These are phyloP conservation scores for Polypedilum pembai DNA, from an alignment of 1,140 invertebrate genomes.

Conservation along the genomic window DNA sequence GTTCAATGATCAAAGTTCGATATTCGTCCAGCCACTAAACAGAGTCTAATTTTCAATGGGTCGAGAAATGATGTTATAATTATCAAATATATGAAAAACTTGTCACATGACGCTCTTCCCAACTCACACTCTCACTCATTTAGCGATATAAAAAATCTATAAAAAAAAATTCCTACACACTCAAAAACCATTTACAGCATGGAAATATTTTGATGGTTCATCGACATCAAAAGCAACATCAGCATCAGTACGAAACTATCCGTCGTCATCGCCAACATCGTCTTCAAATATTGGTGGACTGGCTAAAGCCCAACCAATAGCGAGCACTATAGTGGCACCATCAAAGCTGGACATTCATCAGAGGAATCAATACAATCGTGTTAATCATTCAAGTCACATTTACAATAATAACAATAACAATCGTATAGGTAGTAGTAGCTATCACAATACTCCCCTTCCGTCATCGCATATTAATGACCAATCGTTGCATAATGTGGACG, in stretches of 20 bases:
- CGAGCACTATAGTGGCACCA: constrained; percentile 8
- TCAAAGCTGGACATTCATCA: constrained; percentile 40
- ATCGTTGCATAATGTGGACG: neutral
- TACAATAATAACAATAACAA: constrained; percentile 31
- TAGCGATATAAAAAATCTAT: neutral
- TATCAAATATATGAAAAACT: no score
- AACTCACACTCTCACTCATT: no score
- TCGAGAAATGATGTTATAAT: no score
- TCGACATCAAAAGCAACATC: neutral
- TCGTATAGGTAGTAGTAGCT: constrained; percentile 14
- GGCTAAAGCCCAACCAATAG: constrained; percentile 20
- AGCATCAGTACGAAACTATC: neutral
- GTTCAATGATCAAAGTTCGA: no score
- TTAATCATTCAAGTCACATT: constrained; percentile 42
- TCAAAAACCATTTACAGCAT: neutral
- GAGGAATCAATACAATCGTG: constrained; percentile 41
- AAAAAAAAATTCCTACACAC: neutral
- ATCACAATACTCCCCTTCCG: constrained; percentile 34
- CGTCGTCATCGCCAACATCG: neutral
- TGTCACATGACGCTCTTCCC: no score
- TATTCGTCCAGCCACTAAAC: no score
- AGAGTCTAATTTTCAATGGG: no score
- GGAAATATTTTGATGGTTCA: constrained; percentile 23
- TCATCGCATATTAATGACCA: constrained; percentile 31
- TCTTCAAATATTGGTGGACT: neutral